A percentile compares a stretch with the other conserved stretches of the same genome.
Evolutionary conservation across 2,113 vertebrate genomes (phyloP).

Genomic region (Xyrauchen texanus): DNA sequence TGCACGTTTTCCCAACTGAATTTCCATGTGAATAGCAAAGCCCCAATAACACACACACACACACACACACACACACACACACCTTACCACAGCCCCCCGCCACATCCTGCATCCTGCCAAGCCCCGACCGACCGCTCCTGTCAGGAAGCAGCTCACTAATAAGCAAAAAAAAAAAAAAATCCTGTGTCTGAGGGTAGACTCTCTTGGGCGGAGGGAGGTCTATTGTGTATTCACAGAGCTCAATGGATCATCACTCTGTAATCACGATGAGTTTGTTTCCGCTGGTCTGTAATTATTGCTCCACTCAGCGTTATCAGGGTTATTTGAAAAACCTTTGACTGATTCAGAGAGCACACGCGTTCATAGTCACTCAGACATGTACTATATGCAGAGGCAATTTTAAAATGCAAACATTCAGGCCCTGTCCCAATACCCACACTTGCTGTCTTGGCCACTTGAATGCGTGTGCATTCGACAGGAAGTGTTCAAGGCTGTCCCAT

Average conservation of each 20-base stretch:
- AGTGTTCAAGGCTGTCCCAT: no score
- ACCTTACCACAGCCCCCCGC: constrained; percentile 1
- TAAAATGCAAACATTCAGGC: not conserved
- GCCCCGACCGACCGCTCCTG: constrained; percentile 14
- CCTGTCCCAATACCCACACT: no score
- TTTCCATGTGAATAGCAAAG: constrained; percentile 30
- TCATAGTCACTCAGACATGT: not conserved
- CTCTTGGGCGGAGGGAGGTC: not conserved
- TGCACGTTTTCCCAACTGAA: constrained; percentile 18
- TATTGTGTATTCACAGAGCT: constrained; percentile 22
- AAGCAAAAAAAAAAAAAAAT: constrained; percentile 11
- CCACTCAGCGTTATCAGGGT: not conserved
- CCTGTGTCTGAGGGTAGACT: constrained; percentile 21
- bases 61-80: constrained; percentile 27
- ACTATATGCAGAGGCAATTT: not conserved
- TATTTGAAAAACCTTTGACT: not conserved
- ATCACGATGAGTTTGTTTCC: constrained; percentile 17
- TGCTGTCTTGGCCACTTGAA: no score
- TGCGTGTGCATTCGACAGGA: no score
- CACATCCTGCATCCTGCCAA: constrained; percentile 49
- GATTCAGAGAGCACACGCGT: not conserved
- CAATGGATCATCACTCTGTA: constrained; percentile 20
- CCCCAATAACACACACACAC: constrained; percentile 22
- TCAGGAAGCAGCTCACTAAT: constrained; percentile 49
- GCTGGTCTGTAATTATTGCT: constrained; percentile 5